Evolutionary conservation across 2,888 invertebrate genomes (phyloP).

Genomic region (Ptychoptera albimana): DNA sequence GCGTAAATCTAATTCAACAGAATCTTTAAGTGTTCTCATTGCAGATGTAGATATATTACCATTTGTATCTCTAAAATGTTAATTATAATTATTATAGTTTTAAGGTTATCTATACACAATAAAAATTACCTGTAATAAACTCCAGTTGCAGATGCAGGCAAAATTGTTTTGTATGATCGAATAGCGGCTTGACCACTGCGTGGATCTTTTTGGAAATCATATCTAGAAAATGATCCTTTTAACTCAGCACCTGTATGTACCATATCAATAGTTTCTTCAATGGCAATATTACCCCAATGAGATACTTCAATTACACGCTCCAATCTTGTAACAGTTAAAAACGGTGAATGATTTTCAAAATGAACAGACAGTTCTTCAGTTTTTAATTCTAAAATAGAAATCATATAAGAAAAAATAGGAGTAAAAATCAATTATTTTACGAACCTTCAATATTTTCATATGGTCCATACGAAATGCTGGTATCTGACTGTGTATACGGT

Average conservation of each 20-base stretch:
- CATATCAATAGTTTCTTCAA: slow-evolving; percentile 88
- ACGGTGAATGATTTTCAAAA: slow-evolving; percentile 92
- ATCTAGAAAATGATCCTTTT: slow-evolving; percentile 90
- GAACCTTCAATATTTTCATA: slow-evolving; percentile 51
- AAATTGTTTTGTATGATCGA: slow-evolving; percentile 73
- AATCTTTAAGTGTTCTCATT: slow-evolving; percentile 73
- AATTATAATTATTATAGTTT: neutral
- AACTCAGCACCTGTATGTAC: slow-evolving; percentile 84
- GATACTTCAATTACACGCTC: slow-evolving; percentile 88
- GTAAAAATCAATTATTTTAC: slow-evolving; percentile 30
- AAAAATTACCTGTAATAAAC: slow-evolving; percentile 65
- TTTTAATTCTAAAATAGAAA: slow-evolving; percentile 27
- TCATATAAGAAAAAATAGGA: neutral
- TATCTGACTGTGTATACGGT: slow-evolving; percentile 63
- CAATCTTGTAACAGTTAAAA: slow-evolving; percentile 78
- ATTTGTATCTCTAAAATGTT: slow-evolving; percentile 58
- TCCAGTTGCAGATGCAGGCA: slow-evolving; percentile 80
- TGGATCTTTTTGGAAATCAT: slow-evolving; percentile 90
- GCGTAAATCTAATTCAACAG: slow-evolving; percentile 87
- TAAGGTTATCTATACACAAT: neutral
- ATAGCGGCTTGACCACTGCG: slow-evolving; percentile 79
- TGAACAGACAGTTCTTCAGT: slow-evolving; percentile 62
- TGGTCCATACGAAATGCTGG: slow-evolving; percentile 76
- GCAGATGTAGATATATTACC: slow-evolving; percentile 98
- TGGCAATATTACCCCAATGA: slow-evolving; percentile 98